phyloP scores from a whole-genome alignment of 2,888 invertebrate species.

The Boloria selene region DNA sequence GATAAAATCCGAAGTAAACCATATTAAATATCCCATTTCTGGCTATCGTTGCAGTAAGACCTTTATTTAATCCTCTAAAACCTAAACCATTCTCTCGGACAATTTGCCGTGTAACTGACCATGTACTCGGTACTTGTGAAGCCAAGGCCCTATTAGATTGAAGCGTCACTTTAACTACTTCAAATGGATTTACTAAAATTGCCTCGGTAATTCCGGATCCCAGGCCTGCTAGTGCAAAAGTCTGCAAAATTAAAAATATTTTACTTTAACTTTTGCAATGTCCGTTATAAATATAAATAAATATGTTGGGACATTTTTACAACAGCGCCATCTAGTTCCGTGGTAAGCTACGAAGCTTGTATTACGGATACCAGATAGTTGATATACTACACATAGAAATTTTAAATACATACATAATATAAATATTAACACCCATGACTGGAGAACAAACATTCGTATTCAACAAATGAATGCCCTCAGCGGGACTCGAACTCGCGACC shows the following conservation, averaged over 20 bases:
- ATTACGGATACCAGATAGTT: no score
- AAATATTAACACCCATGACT: no score
- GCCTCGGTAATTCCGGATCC: slow-evolving; percentile 96
- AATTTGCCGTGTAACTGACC: slow-evolving; percentile 90
- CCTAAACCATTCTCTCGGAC: slow-evolving; percentile 90
- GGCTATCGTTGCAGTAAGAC: slow-evolving; percentile 93
- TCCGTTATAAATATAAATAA: no score
- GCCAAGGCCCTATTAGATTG: slow-evolving; percentile 88
- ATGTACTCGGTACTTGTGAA: slow-evolving; percentile 87
- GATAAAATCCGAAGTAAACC: slow-evolving; percentile 97
- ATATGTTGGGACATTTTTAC: no score
- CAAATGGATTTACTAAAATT: slow-evolving; percentile 95
- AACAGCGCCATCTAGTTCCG: no score
- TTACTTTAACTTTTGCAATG: background rate
- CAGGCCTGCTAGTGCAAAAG: slow-evolving; percentile 93
- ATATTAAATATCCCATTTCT: slow-evolving; percentile 96
- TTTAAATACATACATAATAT: no score
- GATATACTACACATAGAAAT: no score
- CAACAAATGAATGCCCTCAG: no score
- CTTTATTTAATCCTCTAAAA: slow-evolving; percentile 91
- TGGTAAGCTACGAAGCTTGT: no score
- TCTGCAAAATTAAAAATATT: slow-evolving; percentile 79
- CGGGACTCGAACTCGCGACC: no score
- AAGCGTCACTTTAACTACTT: slow-evolving; percentile 96
- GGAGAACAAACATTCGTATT: no score